Evolutionary conservation across 1,140 invertebrate species (phyloP).

Genomic region (Brachionus plicatilis): DNA sequence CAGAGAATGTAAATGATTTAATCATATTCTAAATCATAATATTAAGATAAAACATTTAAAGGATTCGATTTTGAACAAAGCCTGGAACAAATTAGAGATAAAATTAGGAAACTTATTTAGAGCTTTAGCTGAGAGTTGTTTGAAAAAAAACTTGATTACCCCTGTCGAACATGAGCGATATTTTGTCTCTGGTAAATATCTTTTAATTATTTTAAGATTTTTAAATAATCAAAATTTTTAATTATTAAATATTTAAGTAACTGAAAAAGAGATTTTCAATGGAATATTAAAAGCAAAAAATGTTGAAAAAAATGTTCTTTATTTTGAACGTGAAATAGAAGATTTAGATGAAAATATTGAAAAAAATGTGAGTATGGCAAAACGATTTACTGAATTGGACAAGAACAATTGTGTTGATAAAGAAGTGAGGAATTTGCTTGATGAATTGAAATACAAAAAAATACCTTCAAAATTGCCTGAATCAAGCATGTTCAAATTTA

Average conservation of each 20-base stretch:
- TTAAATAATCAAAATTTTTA: not conserved
- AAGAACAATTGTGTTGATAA: not conserved
- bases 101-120: slow-evolving; percentile 21
- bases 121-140: slow-evolving; percentile 12
- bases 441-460: slow-evolving; percentile 40
- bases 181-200: not conserved
- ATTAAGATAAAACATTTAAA: not conserved
- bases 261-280: slow-evolving; percentile 38
- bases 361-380: slow-evolving; percentile 60
- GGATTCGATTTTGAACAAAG: not conserved
- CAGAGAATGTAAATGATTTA: not conserved
- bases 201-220: not conserved
- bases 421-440: not conserved
- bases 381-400: slow-evolving; percentile 36
- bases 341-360: slow-evolving; percentile 10
- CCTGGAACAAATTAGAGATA: not conserved
- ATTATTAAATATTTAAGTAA: not conserved
- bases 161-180: not conserved
- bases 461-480: not conserved
- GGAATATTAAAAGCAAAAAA: slow-evolving; percentile 25
- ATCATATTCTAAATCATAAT: too few relatives aligned
- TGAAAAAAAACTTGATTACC: not conserved
- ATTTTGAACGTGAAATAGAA: slow-evolving; percentile 30
- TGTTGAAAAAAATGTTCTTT: not conserved
- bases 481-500: slow-evolving; percentile 16